These are phyloP conservation scores for Euspilapteryx auroguttella DNA, from an alignment of 2,888 invertebrate species.

Conservation along the genomic window DNA sequence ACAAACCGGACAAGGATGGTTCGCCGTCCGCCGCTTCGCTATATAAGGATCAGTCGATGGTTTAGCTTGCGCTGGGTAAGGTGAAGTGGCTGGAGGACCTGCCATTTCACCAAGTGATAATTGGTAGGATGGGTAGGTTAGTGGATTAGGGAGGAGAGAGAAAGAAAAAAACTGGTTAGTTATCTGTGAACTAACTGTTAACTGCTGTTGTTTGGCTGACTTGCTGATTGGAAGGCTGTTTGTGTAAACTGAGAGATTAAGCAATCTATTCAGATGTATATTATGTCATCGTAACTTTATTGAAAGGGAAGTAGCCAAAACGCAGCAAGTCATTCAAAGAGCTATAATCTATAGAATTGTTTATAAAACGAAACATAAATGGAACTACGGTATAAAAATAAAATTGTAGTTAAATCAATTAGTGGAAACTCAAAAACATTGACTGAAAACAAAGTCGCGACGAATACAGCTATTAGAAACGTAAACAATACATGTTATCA, in stretches of 20 bases:
- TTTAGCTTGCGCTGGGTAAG: conserved; percentile 59
- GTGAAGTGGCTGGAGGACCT: conserved; percentile 66
- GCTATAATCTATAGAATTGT: too few species aligned
- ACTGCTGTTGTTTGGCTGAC: conserved; percentile 6
- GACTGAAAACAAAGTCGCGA: too few species aligned
- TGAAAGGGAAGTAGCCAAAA: too few species aligned
- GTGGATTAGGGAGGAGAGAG: conserved; percentile 35
- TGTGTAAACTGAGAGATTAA: background rate
- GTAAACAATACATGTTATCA: conserved; percentile 56
- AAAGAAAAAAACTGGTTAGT: conserved; percentile 39
- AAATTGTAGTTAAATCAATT: conserved; percentile 30
- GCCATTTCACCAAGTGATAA: conserved; percentile 51
- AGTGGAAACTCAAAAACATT: conserved; percentile 23
- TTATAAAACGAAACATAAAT: too few species aligned
- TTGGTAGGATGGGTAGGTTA: conserved; percentile 31
- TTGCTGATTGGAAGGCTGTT: background rate
- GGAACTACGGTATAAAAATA: too few species aligned
- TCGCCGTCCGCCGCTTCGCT: conserved; percentile 92
- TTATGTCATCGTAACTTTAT: too few species aligned
- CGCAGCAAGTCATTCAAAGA: too few species aligned
- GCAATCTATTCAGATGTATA: too few species aligned
- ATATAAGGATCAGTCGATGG: conserved; percentile 73
- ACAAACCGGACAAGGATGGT: conserved; percentile 93
- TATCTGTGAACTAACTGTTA: conserved; percentile 18
- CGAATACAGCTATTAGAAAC: conserved; percentile 36